These are phyloP conservation scores for Tipula helvola DNA, from an alignment of 2,888 invertebrate species.

Conservation along the genomic window DNA sequence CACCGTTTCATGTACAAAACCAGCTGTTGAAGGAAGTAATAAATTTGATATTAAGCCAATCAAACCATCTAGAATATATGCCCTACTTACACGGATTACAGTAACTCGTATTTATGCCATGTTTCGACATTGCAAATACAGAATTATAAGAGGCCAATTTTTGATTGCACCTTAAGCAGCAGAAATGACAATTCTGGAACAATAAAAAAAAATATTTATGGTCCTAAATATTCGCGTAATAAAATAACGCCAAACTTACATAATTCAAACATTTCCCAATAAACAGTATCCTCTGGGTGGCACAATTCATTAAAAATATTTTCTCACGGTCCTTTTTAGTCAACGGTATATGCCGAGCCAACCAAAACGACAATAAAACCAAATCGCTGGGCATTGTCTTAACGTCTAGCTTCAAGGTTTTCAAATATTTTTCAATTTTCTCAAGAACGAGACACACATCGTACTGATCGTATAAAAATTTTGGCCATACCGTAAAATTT, in stretches of 20 bases:
- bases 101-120: conserved; percentile 67
- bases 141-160: conserved; percentile 51
- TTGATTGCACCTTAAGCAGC: conserved; percentile 44
- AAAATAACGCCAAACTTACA: conserved; percentile 18
- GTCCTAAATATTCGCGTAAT: too few species aligned
- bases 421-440: conserved; percentile 30
- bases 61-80: neutral
- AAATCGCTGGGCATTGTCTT: conserved; percentile 52
- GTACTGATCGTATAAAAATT: conserved; percentile 52
- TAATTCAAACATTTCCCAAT: conserved; percentile 29
- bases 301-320: conserved; percentile 52
- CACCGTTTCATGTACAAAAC: conserved; percentile 68
- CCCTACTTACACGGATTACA: conserved; percentile 51
- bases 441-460: conserved; percentile 38
- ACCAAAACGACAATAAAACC: conserved; percentile 64
- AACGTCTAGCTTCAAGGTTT: conserved; percentile 26
- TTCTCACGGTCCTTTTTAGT: conserved; percentile 48
- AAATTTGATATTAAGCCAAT: neutral
- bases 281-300: conserved; percentile 48
- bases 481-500: conserved; percentile 48
- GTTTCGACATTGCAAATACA: conserved; percentile 68
- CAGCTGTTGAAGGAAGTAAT: conserved; percentile 33
- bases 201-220: neutral
- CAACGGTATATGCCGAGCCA: conserved; percentile 62
- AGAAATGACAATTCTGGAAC: conserved; percentile 39